Evolutionary conservation across 2,888 invertebrate species (phyloP).

Genomic region (Lottia gigantea): DNA sequence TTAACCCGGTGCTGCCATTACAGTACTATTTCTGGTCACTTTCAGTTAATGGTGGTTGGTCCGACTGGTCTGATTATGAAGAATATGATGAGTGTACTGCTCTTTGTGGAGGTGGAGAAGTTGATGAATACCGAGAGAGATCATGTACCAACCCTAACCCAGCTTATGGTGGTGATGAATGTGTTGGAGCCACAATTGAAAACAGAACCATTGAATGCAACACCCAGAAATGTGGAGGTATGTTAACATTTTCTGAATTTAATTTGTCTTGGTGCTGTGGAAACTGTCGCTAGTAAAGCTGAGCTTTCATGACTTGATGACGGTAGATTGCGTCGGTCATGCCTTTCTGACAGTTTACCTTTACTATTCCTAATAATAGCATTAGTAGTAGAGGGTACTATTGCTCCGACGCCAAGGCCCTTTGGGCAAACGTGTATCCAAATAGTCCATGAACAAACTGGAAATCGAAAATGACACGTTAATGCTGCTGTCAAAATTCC

Average conservation of each 20-base stretch:
- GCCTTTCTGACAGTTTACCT: too few relatives aligned
- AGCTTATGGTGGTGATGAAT: constrained; percentile 22
- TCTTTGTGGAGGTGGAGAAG: constrained; percentile 23
- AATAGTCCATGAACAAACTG: too few relatives aligned
- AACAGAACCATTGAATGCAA: constrained; percentile 24
- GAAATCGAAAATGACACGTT: too few relatives aligned
- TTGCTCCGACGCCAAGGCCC: too few relatives aligned
- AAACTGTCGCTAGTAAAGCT: too few relatives aligned
- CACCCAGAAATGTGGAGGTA: constrained; percentile 26
- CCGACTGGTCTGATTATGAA: constrained; percentile 23
- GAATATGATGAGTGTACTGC: constrained; percentile 28
- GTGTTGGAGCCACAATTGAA: constrained; percentile 15
- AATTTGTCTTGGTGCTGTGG: neutral
- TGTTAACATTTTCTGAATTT: neutral
- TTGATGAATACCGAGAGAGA: constrained; percentile 18
- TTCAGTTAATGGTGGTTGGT: constrained; percentile 20
- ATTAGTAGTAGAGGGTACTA: too few relatives aligned
- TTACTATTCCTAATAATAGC: too few relatives aligned
- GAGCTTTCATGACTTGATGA: too few relatives aligned
- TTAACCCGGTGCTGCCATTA: neutral
- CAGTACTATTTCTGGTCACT: neutral
- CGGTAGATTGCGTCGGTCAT: too few relatives aligned
- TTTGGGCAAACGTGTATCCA: too few relatives aligned
- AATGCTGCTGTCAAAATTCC: too few relatives aligned
- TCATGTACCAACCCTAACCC: constrained; percentile 26